Evolutionary conservation across 1,140 invertebrate species (phyloP).

Genomic region (Caerostris extrusa): DNA sequence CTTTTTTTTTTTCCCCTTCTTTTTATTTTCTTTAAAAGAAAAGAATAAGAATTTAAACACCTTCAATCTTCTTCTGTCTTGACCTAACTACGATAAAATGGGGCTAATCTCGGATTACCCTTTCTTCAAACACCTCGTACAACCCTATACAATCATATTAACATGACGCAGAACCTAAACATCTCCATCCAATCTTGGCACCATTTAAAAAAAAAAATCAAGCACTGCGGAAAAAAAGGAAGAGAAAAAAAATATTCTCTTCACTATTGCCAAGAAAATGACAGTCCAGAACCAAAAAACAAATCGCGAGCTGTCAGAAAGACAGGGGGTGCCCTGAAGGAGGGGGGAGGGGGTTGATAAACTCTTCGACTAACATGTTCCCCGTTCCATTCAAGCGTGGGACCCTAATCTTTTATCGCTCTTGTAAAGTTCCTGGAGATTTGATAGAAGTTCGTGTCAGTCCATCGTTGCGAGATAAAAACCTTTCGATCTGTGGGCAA

Average conservation of each 20-base stretch:
- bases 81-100: neutral
- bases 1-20: no score
- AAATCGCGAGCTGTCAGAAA: conserved; percentile 35
- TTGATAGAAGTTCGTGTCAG: conserved; percentile 42
- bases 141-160: neutral
- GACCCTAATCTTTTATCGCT: conserved; percentile 61
- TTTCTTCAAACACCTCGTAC: neutral
- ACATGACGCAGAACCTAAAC: neutral
- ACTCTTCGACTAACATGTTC: conserved; percentile 56
- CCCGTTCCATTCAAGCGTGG: conserved; percentile 39
- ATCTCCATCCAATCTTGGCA: neutral
- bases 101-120: neutral
- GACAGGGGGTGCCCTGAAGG: no score
- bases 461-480: conserved; percentile 42
- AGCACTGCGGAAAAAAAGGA: neutral
- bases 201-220: neutral
- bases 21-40: no score
- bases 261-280: neutral
- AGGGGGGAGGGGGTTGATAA: neutral
- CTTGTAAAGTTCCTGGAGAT: conserved; percentile 57
- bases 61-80: neutral
- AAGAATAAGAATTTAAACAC: no score
- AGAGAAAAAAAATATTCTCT: neutral
- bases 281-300: neutral
- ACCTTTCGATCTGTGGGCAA: neutral